phyloP scores from a whole-genome alignment of 2,113 vertebrate genomes.

The Scortum barcoo region DNA sequence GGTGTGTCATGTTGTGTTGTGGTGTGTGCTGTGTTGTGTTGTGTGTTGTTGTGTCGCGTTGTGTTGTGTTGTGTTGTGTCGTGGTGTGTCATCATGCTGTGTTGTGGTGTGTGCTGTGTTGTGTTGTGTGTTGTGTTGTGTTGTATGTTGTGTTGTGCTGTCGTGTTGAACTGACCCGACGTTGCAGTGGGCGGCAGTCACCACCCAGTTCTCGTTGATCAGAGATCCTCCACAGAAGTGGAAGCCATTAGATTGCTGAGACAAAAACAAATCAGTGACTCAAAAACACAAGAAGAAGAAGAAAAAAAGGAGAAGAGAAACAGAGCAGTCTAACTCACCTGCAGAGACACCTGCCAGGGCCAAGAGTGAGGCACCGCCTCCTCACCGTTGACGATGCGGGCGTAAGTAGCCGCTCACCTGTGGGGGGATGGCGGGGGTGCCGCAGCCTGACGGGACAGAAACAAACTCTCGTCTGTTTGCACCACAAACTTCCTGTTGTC shows the following conservation, averaged over 20 bases:
- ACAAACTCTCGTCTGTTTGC: conserved; percentile 49
- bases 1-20: too few species aligned
- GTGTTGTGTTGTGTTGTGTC: too few species aligned
- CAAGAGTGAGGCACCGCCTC: conserved; percentile 82
- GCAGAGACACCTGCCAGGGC: conserved; percentile 87
- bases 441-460: conserved; percentile 70
- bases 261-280: not conserved
- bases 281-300: not conserved
- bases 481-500: not conserved
- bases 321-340: conserved; percentile 53
- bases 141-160: not conserved
- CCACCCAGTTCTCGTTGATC: conserved; percentile 85
- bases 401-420: conserved; percentile 80
- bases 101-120: too few species aligned
- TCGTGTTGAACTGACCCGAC: conserved; percentile 75
- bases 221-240: conserved; percentile 88
- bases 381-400: conserved; percentile 84
- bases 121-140: too few species aligned
- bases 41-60: too few species aligned
- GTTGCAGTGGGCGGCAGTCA: conserved; percentile 86
- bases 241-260: conserved; percentile 84
- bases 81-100: too few species aligned
- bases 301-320: not conserved
- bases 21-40: too few species aligned
- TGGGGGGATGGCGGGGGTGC: conserved; percentile 73